Evolutionary conservation across 2,113 vertebrate species (phyloP).

Genomic region (Vidua chalybeata): DNA sequence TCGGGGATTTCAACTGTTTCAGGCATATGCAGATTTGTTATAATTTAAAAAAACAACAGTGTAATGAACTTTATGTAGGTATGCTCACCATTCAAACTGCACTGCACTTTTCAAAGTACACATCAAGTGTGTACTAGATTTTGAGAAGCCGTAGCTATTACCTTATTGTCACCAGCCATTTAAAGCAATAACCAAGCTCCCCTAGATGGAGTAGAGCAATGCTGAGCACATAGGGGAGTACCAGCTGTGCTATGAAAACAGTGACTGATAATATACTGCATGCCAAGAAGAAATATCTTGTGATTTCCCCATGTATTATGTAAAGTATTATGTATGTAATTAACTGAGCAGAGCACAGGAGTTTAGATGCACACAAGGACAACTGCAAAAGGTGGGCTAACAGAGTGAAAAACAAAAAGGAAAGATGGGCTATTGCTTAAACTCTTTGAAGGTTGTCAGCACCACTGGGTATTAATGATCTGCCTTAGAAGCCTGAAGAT

Average conservation of each 20-base stretch:
- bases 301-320: not conserved
- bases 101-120: not conserved
- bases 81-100: not conserved
- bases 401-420: not conserved
- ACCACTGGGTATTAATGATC: not conserved
- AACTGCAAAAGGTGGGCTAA: not conserved
- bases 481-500: not conserved
- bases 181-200: not conserved
- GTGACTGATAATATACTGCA: not conserved
- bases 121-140: not conserved
- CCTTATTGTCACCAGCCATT: not conserved
- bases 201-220: not conserved
- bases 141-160: not conserved
- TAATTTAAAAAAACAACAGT: not conserved
- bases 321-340: not conserved
- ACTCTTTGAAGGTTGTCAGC: not conserved
- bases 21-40: not conserved
- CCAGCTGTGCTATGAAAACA: not conserved
- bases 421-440: not conserved
- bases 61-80: not conserved
- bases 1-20: not conserved
- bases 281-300: not conserved
- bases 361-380: accelerated
- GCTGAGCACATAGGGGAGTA: not conserved
- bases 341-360: not conserved